A percentile compares a stretch with the other conserved stretches of the same genome.
These are phyloP conservation scores for Brachypodius melanocephalos DNA, from an alignment of 2,113 vertebrate genomes.

Conservation along the genomic window DNA sequence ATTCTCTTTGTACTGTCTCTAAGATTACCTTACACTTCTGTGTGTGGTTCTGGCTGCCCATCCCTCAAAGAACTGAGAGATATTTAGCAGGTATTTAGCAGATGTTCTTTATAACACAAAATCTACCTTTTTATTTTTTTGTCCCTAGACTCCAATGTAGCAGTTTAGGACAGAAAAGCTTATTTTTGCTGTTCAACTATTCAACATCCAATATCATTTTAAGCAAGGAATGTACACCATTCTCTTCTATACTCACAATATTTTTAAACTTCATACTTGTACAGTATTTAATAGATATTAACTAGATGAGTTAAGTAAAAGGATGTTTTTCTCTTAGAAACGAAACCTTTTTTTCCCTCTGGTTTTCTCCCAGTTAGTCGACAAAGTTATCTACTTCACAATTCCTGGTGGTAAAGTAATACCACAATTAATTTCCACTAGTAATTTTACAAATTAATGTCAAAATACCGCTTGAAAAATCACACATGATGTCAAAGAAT, in stretches of 20 bases:
- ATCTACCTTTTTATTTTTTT: not conserved
- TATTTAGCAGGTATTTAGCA: not conserved
- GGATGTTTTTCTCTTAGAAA: not conserved
- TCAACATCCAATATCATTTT: not conserved
- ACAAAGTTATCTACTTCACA: not conserved
- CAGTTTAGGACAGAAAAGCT: not conserved
- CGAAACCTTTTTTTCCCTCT: not conserved
- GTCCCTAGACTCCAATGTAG: not conserved
- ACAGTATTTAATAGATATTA: not conserved
- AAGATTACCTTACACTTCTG: not conserved
- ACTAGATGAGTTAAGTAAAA: not conserved
- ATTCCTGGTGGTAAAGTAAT: not conserved
- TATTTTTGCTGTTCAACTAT: not conserved
- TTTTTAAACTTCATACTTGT: not conserved
- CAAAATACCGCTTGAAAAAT: slow-evolving; percentile 5
- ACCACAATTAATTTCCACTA: not conserved
- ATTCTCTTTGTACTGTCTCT: not conserved
- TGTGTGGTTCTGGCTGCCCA: not conserved
- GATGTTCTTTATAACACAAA: not conserved
- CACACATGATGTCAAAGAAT: not conserved
- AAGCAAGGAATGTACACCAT: not conserved
- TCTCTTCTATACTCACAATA: not conserved
- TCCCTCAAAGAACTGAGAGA: not conserved
- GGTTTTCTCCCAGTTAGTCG: not conserved
- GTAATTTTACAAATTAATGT: not conserved